Base-by-base conservation (phyloP, 2,888 invertebrate genomes). In the Trypoxylon attenuatum region DNA sequence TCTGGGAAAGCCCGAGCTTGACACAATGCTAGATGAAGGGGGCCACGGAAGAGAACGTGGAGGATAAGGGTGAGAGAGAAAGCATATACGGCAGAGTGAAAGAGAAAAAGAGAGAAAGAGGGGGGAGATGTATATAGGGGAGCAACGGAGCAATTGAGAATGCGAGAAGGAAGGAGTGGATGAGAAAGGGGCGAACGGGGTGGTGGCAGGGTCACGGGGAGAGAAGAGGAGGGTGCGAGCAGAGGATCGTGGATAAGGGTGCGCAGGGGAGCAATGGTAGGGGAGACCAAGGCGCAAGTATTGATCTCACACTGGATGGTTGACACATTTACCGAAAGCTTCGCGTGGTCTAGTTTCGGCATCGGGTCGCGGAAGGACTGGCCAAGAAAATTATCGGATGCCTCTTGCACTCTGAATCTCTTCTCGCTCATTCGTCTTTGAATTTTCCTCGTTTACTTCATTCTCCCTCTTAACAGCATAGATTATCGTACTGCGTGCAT, bases 291-390 rank as follows among this genome's bases (percentile, higher is more conserved):
- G 83, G 72, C 83, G 82, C 79, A 77, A 83, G 83, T 85, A 85
- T 85, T 85, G 84, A 85, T 85, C 84, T 77, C 71, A 57, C 69
- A 46, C 71, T 66, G 78, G 73, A 70, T 71, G 77, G 79, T 82
- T 83, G 82, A 83, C 83, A 83, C 82, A 83, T 83, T 83, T 83
- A 80, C 79, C 77, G 76, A 82, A 82, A 83, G 81, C 79, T 78
- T 76, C 63, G 74, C 71, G 71, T 82, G 81, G 73, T 82, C 83
- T 69, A 83, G 79, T 82, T 82, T 81, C 70, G 59, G 53, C 55
- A 45, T 38, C 59, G 70, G 70, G 66, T 69, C 68, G 63, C 52
- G 15, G 51, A 46, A 65, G 56, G 49, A 60, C 50, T 49, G 42
- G 23, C 39, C 8, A 63, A 54, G 67, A 50, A 71, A 54, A 65